Evolutionary conservation across 2,113 vertebrate species (phyloP), one percentile per base, ranked within the genome.

Genomic region (Oreochromis aureus): DNA sequence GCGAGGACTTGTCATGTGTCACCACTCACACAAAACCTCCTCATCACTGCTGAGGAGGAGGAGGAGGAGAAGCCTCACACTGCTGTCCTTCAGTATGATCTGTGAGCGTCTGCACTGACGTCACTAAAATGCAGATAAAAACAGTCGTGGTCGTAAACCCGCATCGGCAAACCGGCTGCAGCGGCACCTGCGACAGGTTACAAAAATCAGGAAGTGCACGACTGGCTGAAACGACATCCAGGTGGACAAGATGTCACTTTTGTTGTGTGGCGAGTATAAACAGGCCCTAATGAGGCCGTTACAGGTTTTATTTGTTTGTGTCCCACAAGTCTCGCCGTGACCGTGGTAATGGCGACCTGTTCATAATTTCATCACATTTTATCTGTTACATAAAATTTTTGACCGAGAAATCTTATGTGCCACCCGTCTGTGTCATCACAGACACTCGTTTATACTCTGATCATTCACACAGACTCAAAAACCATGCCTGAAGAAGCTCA

Each of bases 271-370:
- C 15, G 27, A 61, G 58, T 32, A 0, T 30, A 32, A 59, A 59
- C 24, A 59, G 13, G 13, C 5, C 30, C 32, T n/a, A n/a, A 66
- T 2, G 6, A 66, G 34, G 61, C 18, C 5, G 7, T 61, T 34
- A 61, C 27, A 10, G 0, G 30, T 61, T 61, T 34, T 32, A 18
- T 34, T 63, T 63, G 11, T 24, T 41, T 4, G 8, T 41, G 36
- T 69, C 63, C 34, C 36, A 41, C n/a, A 0, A 0, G 63, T 8
- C 63, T 15, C 3, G 6, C 10, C 0, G 6, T 13, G 63, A 41
- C 63, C 5, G 6, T 11, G 6, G 4, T 9, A 36, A 13, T 13
- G 19, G 1, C n/a, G 32, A 9, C 18, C 36, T n/a, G 6, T 66
- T 66, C 10, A 66, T 4, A 36, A 36, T 66, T 66, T 63, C 32